These are phyloP conservation scores for Percopsis omiscomaycus DNA, from an alignment of 2,797 vertebrate species.

Conservation along the genomic window DNA sequence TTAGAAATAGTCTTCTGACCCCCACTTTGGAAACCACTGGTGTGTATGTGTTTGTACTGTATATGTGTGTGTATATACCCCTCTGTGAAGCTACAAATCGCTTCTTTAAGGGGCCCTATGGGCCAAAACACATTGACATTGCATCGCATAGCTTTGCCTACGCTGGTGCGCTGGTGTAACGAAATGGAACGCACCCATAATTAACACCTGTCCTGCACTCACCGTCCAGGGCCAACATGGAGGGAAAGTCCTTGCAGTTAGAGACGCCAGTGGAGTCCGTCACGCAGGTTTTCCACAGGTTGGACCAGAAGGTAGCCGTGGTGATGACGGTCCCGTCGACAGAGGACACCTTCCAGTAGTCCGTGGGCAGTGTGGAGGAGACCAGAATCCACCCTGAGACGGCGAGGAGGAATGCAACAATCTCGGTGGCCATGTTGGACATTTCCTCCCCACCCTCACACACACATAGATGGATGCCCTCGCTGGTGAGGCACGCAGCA, in stretches of 20 bases:
- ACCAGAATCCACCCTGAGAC: constrained; percentile 89
- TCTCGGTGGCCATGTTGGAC: constrained; percentile 85
- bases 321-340: constrained; percentile 96
- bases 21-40: too few relatives aligned
- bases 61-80: too few relatives aligned
- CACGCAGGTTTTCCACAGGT: constrained; percentile 94
- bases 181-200: neutral
- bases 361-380: constrained; percentile 90
- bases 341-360: constrained; percentile 96
- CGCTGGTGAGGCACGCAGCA: constrained; percentile 12
- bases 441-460: constrained; percentile 44
- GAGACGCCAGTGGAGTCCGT: constrained; percentile 94
- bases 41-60: too few relatives aligned
- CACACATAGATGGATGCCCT: neutral
- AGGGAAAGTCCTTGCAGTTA: constrained; percentile 96
- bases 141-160: too few relatives aligned
- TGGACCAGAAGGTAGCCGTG: constrained; percentile 94
- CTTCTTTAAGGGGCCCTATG: too few relatives aligned
- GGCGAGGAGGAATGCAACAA: constrained; percentile 83
- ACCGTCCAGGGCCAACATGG: constrained; percentile 93
- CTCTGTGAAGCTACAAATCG: too few relatives aligned
- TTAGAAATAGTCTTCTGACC: too few relatives aligned
- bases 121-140: too few relatives aligned
- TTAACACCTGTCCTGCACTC: constrained; percentile 46
- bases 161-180: too few relatives aligned